These are phyloP conservation scores for Drosophila ercepeae DNA, from an alignment of 1,140 invertebrate genomes.

Conservation along the genomic window DNA sequence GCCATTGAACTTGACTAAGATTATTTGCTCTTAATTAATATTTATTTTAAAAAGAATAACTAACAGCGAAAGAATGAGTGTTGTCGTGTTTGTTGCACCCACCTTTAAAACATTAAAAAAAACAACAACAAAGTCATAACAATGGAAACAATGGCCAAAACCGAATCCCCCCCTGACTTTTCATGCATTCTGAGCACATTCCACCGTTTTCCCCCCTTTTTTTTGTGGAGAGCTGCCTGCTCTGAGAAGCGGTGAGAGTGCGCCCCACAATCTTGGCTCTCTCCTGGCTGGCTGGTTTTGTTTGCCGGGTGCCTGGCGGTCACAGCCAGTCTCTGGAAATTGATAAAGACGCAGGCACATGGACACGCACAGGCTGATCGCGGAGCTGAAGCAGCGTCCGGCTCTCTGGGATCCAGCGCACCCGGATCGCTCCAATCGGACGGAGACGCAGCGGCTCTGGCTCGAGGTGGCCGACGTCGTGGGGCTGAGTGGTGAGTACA, in stretches of 20 bases:
- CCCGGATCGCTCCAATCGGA: constrained; percentile 64
- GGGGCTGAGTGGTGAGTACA: constrained; percentile 58
- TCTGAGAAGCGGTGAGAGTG: constrained; percentile 4
- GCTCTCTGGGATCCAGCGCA: constrained; percentile 66
- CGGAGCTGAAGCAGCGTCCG: constrained; percentile 63
- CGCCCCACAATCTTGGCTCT: neutral
- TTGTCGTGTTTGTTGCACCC: too few species aligned
- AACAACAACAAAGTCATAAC: neutral
- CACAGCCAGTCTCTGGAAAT: neutral
- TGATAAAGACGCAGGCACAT: constrained; percentile 72
- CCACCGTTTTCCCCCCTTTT: neutral
- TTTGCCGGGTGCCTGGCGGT: constrained; percentile 6
- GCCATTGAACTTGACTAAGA: neutral
- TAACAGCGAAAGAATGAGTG: neutral
- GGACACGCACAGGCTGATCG: constrained; percentile 76
- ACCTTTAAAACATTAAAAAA: neutral
- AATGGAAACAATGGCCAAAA: neutral
- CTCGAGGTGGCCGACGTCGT: constrained; percentile 46
- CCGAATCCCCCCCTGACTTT: neutral
- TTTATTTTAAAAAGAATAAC: neutral
- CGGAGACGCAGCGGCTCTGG: constrained; percentile 60
- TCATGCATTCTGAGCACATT: neutral
- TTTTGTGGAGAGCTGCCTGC: too few species aligned
- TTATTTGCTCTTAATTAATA: neutral
- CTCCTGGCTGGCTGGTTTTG: constrained; percentile 26